Evolutionary conservation across 92 coral and sea anemone species (phyloP).

Genomic region (Actinernus sp.): DNA sequence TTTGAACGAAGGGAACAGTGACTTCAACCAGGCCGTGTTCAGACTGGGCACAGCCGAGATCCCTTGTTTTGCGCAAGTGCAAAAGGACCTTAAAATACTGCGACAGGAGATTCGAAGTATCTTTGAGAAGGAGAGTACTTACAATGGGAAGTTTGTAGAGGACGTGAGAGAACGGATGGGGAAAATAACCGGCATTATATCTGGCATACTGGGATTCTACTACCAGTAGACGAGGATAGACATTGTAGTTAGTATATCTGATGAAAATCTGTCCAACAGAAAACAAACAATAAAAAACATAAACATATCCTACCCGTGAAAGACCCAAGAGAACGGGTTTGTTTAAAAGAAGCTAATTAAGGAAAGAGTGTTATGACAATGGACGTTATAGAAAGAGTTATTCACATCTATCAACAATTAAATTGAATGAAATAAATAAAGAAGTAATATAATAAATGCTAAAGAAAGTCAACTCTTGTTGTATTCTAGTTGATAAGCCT

Average conservation of each 20-base stretch:
- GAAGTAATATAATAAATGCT: too few species aligned
- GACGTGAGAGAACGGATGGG: slow-evolving; percentile 84
- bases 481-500: too few species aligned
- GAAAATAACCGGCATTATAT: slow-evolving; percentile 54
- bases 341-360: too few species aligned
- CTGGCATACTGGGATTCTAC: slow-evolving; percentile 75
- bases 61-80: slow-evolving; percentile 84
- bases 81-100: slow-evolving; percentile 70
- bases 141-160: slow-evolving; percentile 88
- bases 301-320: background rate
- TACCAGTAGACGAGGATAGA: slow-evolving; percentile 50
- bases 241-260: too few species aligned
- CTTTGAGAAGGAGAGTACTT: slow-evolving; percentile 82
- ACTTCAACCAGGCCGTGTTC: slow-evolving; percentile 75
- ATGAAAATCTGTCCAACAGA: background rate
- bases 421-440: too few species aligned
- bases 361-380: too few species aligned
- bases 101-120: slow-evolving; percentile 72
- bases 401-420: too few species aligned
- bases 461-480: too few species aligned
- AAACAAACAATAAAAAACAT: background rate
- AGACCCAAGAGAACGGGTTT: background rate
- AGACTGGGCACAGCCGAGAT: slow-evolving; percentile 77
- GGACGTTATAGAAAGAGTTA: too few species aligned
- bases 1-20: slow-evolving; percentile 75